Base-by-base conservation (phyloP, 2,888 invertebrate species). In the Diachrysia chrysitis region DNA sequence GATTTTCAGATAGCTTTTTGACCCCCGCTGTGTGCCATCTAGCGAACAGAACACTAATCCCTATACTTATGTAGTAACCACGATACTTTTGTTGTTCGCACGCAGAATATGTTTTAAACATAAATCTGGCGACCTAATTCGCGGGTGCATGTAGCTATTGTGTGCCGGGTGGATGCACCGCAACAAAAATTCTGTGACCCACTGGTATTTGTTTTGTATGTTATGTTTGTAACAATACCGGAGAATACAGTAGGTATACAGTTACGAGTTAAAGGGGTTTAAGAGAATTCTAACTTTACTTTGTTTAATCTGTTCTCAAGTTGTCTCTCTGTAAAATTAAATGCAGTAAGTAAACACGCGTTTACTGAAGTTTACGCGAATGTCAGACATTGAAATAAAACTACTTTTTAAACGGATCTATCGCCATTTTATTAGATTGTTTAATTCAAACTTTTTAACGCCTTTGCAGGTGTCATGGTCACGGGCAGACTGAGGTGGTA, bases 1-100 rank as follows among this genome's bases (percentile, higher is more conserved):
- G 89, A 90, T 90, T 84, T 78, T 72, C 68, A 74, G 90, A 90
- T 92, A 90, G 84, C 90, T 69, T 85, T 85, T 83, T 90, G 90
- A 92, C 91, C 91, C 77, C 81, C 70, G 79, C 79, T 76, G 80
- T 85, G 84, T 83, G 82, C 86, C 83, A 84, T 86, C 82, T 86
- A 85, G 73, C 82, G 79, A 83, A 84, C 83, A 83, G 83, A 87
- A 85, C 85, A 78, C 77, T 72, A 76, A 83, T 83, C 78, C 67
- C 51, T 76, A 70, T 73, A 66, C 60, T 75, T 73, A 73, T 78
- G 78, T 81, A 63, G 58, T 68, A 51, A 74, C 70, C 63, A 72
- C 64, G 60, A 73, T 71, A 71, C 71, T 79, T 68, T 70, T 73
- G 60, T 62, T 79, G 72, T 76, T 79, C 65, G 53, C 65, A 73